Percentiles rank a stretch among this genome's conserved stretches.
Evolutionary conservation across 2,888 invertebrate genomes (phyloP).

Genomic region (Thecophora atra): DNA sequence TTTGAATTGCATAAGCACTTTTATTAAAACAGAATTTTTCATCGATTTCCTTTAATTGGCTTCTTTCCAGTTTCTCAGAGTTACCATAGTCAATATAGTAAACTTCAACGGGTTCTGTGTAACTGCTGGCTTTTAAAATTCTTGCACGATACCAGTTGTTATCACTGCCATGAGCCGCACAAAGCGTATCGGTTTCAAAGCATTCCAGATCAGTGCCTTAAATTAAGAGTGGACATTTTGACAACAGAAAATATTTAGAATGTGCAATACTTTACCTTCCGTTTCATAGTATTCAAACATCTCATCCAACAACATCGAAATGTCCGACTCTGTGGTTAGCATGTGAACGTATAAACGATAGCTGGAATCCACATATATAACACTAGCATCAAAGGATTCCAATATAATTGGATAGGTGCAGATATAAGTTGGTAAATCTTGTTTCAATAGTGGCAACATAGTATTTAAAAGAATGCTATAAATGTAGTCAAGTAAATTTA

Average conservation of each 20-base stretch:
- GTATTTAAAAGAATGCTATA: slow-evolving; percentile 75
- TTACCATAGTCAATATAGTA: slow-evolving; percentile 78
- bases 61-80: slow-evolving; percentile 69
- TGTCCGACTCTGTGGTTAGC: slow-evolving; percentile 64
- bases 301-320: slow-evolving; percentile 70
- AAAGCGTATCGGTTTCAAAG: slow-evolving; percentile 69
- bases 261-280: slow-evolving; percentile 54
- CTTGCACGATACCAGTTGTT: slow-evolving; percentile 78
- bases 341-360: slow-evolving; percentile 75
- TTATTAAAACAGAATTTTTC: slow-evolving; percentile 63
- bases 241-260: not conserved
- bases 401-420: slow-evolving; percentile 73
- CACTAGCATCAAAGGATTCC: slow-evolving; percentile 70
- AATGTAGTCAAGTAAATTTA: slow-evolving; percentile 41
- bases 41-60: slow-evolving; percentile 67
- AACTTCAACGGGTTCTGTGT: slow-evolving; percentile 63
- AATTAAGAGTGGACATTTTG: slow-evolving; percentile 13
- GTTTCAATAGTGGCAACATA: slow-evolving; percentile 66
- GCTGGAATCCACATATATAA: slow-evolving; percentile 71
- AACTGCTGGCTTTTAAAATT: slow-evolving; percentile 59
- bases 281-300: slow-evolving; percentile 70
- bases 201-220: slow-evolving; percentile 61
- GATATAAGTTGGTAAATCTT: slow-evolving; percentile 65
- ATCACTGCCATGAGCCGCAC: slow-evolving; percentile 73
- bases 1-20: slow-evolving; percentile 60